Evolutionary conservation across 2,113 vertebrate genomes (phyloP), one percentile per base, ranked within the genome.

Genomic region (Syngnathus scovelli): DNA sequence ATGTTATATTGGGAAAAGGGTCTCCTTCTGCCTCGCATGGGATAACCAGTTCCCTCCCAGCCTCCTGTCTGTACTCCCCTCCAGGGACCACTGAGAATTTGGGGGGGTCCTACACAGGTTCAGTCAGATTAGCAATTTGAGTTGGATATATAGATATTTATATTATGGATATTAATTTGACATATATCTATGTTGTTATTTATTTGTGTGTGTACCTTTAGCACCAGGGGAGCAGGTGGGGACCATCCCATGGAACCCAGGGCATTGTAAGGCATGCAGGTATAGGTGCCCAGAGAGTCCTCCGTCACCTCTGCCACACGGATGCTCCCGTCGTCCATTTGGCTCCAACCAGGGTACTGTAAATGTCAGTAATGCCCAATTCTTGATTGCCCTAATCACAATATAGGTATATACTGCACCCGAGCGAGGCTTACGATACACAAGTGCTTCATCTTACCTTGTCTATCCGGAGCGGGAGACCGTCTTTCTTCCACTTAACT

Each of bases 1-100:
- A 99, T 66, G 95, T 94, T 92, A 99, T 98, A 90, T 95, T 93
- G 66, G 96, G 96, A 82, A 96, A 98, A 68, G 96, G 96, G 85
- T 99, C 96, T 92, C 96, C 96, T 27, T 97, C 95, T 3, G 96
- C 96, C 52, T 96, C 96, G 64, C 96, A 99, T 83, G 96, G 96
- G 82, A 99, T 96, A 81, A 97, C 91, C 78, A 99, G 93, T 84
- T 98, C 96, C 92, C 95, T 94, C 86, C 96, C 96, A 56, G 94
- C 94, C 90, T 99, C 96, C 89, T 99, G 96, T 89, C 96, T 93
- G 88, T 99, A 99, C 89, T 98, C 95, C 93, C 96, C 96, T 91
- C 95, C 96, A 84, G 96, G 96, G 93, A 98, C 95, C 94, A 98
- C 96, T 90, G 96, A 95, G 86, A 99, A 98, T 91, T 98, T 98